Percentiles rank a stretch among this genome's conserved stretches.
Evolutionary conservation across 2,888 invertebrate species (phyloP).

Genomic region (Parnassius smintheus): DNA sequence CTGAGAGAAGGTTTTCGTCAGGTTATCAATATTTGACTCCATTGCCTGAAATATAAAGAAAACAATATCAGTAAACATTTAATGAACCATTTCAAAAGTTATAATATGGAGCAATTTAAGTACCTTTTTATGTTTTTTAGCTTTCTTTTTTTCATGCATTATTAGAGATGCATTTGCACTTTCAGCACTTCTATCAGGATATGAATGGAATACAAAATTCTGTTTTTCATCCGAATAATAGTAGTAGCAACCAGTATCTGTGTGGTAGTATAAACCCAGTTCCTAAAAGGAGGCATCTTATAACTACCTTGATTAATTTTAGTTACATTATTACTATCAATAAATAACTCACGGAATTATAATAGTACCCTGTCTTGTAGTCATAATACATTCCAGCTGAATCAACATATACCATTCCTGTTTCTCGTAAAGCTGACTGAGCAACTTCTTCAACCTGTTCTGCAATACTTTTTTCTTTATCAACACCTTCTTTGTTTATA

Average conservation of each 20-base stretch:
- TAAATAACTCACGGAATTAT: slow-evolving; percentile 87
- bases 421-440: slow-evolving; percentile 86
- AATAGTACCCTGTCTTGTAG: slow-evolving; percentile 93
- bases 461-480: slow-evolving; percentile 75
- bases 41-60: slow-evolving; percentile 18
- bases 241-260: slow-evolving; percentile 91
- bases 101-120: not conserved
- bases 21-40: slow-evolving; percentile 58
- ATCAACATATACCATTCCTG: slow-evolving; percentile 92
- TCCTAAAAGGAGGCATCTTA: slow-evolving; percentile 77
- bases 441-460: slow-evolving; percentile 90
- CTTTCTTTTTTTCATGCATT: slow-evolving; percentile 59
- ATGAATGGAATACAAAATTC: slow-evolving; percentile 90
- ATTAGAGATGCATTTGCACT: slow-evolving; percentile 44
- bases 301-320: not conserved
- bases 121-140: slow-evolving; percentile 61
- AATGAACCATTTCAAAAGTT: not conserved
- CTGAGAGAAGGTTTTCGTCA: slow-evolving; percentile 75
- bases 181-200: slow-evolving; percentile 77
- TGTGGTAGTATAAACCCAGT: slow-evolving; percentile 93
- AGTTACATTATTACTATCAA: not conserved
- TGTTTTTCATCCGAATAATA: slow-evolving; percentile 88
- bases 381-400: slow-evolving; percentile 94
- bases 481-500: slow-evolving; percentile 41
- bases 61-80: not conserved